Conservation (phyloP, 2,113 vertebrate genomes). For the Chitala chitala region DNA sequence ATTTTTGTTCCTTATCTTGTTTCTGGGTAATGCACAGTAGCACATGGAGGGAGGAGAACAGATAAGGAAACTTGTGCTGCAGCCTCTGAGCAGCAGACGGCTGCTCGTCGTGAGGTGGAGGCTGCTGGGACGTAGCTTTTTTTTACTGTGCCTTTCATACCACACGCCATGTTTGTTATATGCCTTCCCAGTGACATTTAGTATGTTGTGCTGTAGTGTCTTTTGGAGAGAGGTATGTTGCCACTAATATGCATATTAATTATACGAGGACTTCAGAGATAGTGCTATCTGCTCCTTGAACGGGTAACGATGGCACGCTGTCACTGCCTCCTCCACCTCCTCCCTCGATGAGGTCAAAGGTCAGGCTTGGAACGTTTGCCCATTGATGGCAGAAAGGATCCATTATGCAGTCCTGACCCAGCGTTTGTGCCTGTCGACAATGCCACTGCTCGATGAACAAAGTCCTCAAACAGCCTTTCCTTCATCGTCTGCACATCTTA, state of each 20-base stretch:
- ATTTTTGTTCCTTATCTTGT: too few relatives aligned
- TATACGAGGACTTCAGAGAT: too few relatives aligned
- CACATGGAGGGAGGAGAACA: too few relatives aligned
- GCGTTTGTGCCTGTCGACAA: neutral
- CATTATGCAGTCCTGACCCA: neutral
- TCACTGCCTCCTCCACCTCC: neutral
- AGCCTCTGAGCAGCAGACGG: too few relatives aligned
- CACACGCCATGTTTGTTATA: too few relatives aligned
- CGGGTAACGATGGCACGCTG: neutral
- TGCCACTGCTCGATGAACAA: neutral
- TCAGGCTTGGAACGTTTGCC: neutral
- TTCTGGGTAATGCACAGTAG: too few relatives aligned
- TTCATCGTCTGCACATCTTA: neutral
- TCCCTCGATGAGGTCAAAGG: neutral
- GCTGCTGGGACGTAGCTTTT: too few relatives aligned
- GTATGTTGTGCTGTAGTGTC: conserved; percentile 7
- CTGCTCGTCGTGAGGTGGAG: too few relatives aligned
- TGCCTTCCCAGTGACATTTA: neutral
- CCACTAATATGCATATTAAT: too few relatives aligned
- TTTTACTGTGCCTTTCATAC: too few relatives aligned
- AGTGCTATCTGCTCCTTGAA: too few relatives aligned
- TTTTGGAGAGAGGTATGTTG: neutral
- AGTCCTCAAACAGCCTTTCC: neutral
- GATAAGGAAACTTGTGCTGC: too few relatives aligned
- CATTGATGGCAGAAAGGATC: neutral